Evolutionary conservation across 2,797 vertebrate species (phyloP), one percentile per base, ranked within the genome.

Genomic region (Jordanella pulchra): DNA sequence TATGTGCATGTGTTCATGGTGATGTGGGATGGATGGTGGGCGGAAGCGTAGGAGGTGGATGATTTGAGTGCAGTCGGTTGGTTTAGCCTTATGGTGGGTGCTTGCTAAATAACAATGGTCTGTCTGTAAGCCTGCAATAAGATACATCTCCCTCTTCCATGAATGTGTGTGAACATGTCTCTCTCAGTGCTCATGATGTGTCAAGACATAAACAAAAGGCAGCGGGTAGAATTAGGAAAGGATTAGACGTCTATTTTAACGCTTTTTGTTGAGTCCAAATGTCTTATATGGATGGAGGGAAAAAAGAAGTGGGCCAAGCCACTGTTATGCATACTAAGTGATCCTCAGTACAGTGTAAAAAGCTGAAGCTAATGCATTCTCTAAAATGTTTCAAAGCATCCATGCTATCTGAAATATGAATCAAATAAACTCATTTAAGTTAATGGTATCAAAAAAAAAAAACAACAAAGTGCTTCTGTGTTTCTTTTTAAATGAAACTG

Each of bases 231-330:
- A 89, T 92, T 86, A 84, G 85, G 80, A 54, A 58, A 74, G 87
- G 87, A 91, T 92, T 90, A 91, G 81, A 85, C 71, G n/a, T 89
- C 88, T 88, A 89, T 89, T 91, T 89, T 77, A 78, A 86, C 17
- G 67, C 82, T 82, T 83, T 89, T 86, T 86, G 83, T 90, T 10
- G 15, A 85, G 73, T 86, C 58, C 71, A 66, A 81, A 76, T 66
- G 82, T 77, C 67, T 86, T 77, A 23, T 42, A 65, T 44, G 76
- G 71, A 13, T 72, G 11, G 71, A 79, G 76, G 28, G 67, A 74
- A 68, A 39, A 71, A 70, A 71, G 61, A 88, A 86, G 77, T 80
- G 78, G 78, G 84, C 77, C 83, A 69, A 70, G 77, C 73, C 39
- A 9, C 61, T 1, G 21, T 25, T 76, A 81, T 75, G 82, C 79